These are phyloP conservation scores for Oithona nana DNA, from an alignment of 2,888 invertebrate genomes.

Conservation along the genomic window DNA sequence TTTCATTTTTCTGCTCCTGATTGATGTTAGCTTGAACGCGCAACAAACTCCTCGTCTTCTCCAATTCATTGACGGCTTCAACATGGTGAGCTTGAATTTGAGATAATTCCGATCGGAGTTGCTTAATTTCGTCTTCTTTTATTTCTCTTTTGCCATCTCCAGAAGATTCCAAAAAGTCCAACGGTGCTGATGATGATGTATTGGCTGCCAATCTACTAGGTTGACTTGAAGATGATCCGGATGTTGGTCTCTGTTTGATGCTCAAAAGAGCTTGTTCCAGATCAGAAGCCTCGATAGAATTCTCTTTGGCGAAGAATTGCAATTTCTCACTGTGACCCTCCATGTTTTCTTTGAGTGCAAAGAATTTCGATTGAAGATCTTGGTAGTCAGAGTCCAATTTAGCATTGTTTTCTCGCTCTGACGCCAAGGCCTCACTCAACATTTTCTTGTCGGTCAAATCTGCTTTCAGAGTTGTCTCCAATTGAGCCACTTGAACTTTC, in stretches of 20 bases:
- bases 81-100: constrained; percentile 16
- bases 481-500: constrained; percentile 11
- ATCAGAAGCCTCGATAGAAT: neutral
- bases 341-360: constrained; percentile 8
- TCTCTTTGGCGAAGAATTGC: neutral
- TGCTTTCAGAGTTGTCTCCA: constrained; percentile 15
- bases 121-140: neutral
- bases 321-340: constrained; percentile 2
- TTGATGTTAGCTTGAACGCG: constrained; percentile 17
- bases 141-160: too few species aligned
- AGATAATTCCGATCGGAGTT: constrained; percentile 8
- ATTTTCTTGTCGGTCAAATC: constrained; percentile 14
- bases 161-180: neutral
- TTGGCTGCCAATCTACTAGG: neutral
- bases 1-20: constrained; percentile 17
- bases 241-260: neutral
- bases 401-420: neutral
- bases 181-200: neutral
- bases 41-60: constrained; percentile 15
- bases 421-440: constrained; percentile 2
- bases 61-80: constrained; percentile 17
- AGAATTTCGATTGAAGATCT: constrained; percentile 13
- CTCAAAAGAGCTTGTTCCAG: constrained; percentile 6
- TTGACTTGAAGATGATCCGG: neutral
- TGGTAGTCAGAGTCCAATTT: constrained; percentile 12